Conservation (phyloP, 1,140 invertebrate genomes). For the Zophobas atratus region DNA sequence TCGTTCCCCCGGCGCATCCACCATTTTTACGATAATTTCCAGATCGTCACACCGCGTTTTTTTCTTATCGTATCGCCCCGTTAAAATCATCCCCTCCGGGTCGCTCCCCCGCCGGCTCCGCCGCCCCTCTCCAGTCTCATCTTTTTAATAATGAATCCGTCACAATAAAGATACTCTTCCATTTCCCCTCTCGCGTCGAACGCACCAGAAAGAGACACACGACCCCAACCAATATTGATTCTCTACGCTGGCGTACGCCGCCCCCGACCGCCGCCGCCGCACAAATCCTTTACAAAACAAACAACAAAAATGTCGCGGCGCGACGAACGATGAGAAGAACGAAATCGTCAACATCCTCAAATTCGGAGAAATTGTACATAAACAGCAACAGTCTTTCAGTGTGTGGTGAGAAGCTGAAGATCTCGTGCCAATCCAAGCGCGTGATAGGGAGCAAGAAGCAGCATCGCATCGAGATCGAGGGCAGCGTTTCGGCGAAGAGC, state of each 20-base stretch:
- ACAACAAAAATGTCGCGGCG: conserved; percentile 7
- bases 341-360: background rate
- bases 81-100: too few relatives aligned
- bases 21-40: too few relatives aligned
- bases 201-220: background rate
- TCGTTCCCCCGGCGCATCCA: too few relatives aligned
- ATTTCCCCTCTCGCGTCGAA: background rate
- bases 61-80: too few relatives aligned
- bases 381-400: conserved; percentile 17
- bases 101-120: too few relatives aligned
- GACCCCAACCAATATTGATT: background rate
- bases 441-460: background rate
- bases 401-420: background rate
- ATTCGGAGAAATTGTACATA: conserved; percentile 8
- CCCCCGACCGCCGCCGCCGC: background rate
- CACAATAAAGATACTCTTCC: too few relatives aligned
- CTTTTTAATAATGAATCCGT: too few relatives aligned
- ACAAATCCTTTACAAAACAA: background rate
- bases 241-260: background rate
- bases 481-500: background rate
- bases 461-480: conserved; percentile 42
- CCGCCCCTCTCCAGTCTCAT: too few relatives aligned
- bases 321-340: conserved; percentile 15
- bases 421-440: background rate
- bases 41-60: too few relatives aligned